These are phyloP conservation scores for Dromococcyx pavoninus DNA, from an alignment of 2,797 vertebrate species.

Conservation along the genomic window DNA sequence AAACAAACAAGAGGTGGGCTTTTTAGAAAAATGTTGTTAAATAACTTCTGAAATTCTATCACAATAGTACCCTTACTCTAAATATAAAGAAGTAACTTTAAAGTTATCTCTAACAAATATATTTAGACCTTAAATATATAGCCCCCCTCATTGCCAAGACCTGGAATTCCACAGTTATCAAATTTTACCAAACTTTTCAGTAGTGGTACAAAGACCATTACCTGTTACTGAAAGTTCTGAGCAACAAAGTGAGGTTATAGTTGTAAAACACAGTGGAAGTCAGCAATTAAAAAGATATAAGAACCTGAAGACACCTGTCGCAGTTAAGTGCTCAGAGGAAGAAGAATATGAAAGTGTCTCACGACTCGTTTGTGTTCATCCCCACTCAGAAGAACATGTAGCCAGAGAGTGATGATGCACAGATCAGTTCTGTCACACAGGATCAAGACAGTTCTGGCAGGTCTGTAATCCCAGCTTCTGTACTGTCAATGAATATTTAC, in stretches of 20 bases:
- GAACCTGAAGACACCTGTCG: not conserved
- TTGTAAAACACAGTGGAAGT: not conserved
- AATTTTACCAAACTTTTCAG: not conserved
- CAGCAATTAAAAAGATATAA: not conserved
- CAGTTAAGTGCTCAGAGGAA: not conserved
- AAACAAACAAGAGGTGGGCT: not conserved
- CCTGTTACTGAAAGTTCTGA: not conserved
- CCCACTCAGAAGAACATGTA: not conserved
- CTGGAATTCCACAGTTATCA: not conserved
- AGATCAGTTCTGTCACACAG: not conserved
- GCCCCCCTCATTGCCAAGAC: not conserved
- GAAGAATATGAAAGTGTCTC: not conserved
- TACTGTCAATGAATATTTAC: not conserved
- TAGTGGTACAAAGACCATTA: not conserved
- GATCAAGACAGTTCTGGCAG: not conserved
- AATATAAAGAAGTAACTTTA: not conserved
- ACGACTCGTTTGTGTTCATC: not conserved
- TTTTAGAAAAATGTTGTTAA: not conserved
- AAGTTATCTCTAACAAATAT: not conserved
- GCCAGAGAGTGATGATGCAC: not conserved
- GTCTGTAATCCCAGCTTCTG: not conserved
- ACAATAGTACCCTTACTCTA: not conserved
- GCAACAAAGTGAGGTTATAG: not conserved
- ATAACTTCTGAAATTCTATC: not conserved
- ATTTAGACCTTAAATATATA: not conserved